phyloP scores from a whole-genome alignment of 2,797 vertebrate species.

The Gallirallus australis region DNA sequence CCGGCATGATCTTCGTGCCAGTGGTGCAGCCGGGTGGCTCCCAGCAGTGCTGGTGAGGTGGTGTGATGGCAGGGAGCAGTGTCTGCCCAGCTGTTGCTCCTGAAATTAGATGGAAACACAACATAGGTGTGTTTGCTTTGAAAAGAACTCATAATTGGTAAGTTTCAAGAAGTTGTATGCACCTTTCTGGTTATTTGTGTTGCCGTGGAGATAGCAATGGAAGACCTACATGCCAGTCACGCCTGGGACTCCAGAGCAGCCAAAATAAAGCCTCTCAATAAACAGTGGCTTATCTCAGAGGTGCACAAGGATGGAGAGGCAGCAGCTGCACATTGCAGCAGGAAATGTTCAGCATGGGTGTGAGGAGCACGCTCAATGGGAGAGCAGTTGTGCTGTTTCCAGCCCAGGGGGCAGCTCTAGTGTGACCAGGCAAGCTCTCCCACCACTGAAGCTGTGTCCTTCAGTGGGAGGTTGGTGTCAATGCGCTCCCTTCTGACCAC shows the following conservation, averaged over 20 bases:
- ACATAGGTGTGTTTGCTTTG: background rate
- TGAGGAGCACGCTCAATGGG: fast-evolving
- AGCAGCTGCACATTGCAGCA: background rate
- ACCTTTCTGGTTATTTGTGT: background rate
- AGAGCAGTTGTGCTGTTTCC: fast-evolving
- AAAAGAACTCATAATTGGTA: background rate
- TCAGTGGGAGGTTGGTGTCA: fast-evolving
- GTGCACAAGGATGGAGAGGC: background rate
- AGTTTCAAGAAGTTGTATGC: background rate
- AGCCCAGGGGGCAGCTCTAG: background rate
- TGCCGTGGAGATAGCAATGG: fast-evolving
- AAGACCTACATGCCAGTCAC: fast-evolving
- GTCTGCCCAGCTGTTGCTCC: fast-evolving
- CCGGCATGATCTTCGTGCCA: fast-evolving
- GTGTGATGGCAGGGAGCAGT: background rate
- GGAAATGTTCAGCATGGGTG: fast-evolving
- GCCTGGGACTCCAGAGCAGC: background rate
- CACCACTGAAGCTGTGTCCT: background rate
- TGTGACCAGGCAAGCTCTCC: background rate
- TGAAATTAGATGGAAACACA: background rate
- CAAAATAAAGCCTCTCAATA: background rate
- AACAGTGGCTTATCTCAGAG: background rate
- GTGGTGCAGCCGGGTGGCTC: fast-evolving
- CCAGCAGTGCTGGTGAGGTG: background rate
- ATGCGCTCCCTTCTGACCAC: fast-evolving